Evolutionary conservation across 2,797 vertebrate species (phyloP).

Genomic region (Artibeus jamaicensis): DNA sequence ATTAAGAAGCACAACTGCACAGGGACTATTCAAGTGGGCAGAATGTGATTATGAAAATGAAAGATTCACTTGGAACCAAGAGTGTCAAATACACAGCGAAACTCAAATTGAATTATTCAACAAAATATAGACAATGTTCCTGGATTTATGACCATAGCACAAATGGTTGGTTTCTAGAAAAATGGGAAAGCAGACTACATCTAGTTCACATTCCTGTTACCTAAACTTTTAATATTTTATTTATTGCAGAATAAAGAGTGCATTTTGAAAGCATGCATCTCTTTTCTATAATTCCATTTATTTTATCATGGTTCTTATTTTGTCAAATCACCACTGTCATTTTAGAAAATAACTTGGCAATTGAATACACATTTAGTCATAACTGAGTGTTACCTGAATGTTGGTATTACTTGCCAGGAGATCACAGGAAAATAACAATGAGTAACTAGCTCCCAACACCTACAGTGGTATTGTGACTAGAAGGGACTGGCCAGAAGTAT

Average conservation of each 20-base stretch:
- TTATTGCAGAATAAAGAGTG: not conserved
- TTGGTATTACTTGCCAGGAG: not conserved
- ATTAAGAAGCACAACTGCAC: slow-evolving; percentile 60
- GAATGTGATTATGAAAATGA: slow-evolving; percentile 69
- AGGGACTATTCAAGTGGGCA: slow-evolving; percentile 58
- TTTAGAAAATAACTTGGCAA: not conserved
- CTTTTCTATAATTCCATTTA: not conserved
- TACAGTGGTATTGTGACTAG: not conserved
- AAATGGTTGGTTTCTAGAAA: not conserved
- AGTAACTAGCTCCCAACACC: too few relatives aligned
- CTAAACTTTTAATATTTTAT: not conserved
- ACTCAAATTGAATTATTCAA: slow-evolving; percentile 62
- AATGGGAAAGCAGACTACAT: not conserved
- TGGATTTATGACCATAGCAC: not conserved
- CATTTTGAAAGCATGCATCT: not conserved
- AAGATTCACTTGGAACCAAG: slow-evolving; percentile 59
- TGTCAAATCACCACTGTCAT: not conserved
- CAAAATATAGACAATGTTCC: not conserved
- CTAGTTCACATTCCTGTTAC: not conserved
- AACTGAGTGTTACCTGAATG: not conserved
- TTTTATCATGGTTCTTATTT: not conserved
- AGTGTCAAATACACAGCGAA: slow-evolving; percentile 43
- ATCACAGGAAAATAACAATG: not conserved
- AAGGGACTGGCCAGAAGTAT: too few relatives aligned
- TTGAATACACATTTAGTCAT: not conserved